Base-by-base conservation (phyloP, 2,888 invertebrate species). In the Platerodrilus igneus region DNA sequence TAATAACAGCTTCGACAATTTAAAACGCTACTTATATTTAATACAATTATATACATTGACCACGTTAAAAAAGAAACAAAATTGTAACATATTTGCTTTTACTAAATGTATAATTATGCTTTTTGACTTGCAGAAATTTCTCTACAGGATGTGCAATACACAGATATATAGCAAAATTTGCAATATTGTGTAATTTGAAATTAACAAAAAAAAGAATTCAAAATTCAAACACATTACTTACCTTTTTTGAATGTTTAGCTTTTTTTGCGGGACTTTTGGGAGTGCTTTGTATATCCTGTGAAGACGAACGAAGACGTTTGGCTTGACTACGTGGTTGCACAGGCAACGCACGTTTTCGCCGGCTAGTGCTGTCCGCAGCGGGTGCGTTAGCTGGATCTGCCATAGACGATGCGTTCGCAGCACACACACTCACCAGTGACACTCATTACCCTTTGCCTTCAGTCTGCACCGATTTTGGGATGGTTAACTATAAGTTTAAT, bases 321-420 rank as follows among this genome's bases (percentile, higher is more conserved):
- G 75, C 66, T 59, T 66, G 75, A 28, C 74, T 72, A 71, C 75
- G 76, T 62, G 74, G 75, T 66, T 75, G 76, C 55, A 59, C 70
- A 52, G 74, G 73, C 59, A 75, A 75, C 69, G 63, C 76, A 65
- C 68, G 67, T 63, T 66, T 67, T 60, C 65, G 66, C 64, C 64
- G 66, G 70, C 67, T 69, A 66, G 69, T 71, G 66, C 75, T 68
- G 74, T 66, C 77, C 72, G 70, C 67, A 75, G 75, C 63, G 71
- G 80, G 77, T 77, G 77, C 76, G 75, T 78, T 82, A 81, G 81
- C 83, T 83, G 84, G 83, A 81, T 86, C 83, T 83, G 86, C 86
- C 86, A 86, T 86, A 87, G 86, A 85, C 86, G 81, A 81, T 80
- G 81, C 83, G 83, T 79, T 77, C 76, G 73, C 78, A 76, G 77